phyloP scores from a whole-genome alignment of 2,888 invertebrate species.

The Electrophaes corylata region DNA sequence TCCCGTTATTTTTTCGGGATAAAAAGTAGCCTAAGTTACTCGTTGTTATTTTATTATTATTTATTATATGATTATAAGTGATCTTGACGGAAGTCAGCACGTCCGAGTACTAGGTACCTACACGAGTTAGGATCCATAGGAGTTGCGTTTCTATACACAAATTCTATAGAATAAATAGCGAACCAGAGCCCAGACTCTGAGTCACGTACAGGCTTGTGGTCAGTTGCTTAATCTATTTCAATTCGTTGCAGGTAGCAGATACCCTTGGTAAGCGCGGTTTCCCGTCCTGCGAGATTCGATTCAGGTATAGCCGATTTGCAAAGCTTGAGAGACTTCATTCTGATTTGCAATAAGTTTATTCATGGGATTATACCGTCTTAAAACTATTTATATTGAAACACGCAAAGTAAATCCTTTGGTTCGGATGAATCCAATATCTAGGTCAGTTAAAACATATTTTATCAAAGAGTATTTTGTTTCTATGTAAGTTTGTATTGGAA shows the following conservation, averaged over 20 bases:
- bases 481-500: too few species aligned
- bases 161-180: conserved; percentile 5
- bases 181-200: conserved; percentile 31
- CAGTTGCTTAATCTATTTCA: conserved; percentile 52
- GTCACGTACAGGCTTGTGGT: conserved; percentile 58
- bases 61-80: too few species aligned
- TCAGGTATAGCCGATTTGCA: conserved; percentile 23
- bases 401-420: not conserved
- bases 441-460: too few species aligned
- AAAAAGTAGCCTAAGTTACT: too few species aligned
- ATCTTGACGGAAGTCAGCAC: too few species aligned
- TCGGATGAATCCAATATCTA: not conserved
- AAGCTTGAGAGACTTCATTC: conserved; percentile 13
- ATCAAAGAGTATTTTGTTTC: too few species aligned
- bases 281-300: conserved; percentile 22
- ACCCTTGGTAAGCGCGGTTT: conserved; percentile 30
- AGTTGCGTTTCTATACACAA: conserved; percentile 4
- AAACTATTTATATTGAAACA: not conserved
- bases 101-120: too few species aligned
- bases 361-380: not conserved
- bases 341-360: conserved; percentile 18
- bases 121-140: conserved; percentile 1
- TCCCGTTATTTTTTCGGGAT: too few species aligned
- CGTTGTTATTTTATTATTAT: too few species aligned
- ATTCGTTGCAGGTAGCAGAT: conserved; percentile 42